A percentile compares a stretch with the other conserved stretches of the same genome.
Evolutionary conservation across 2,888 invertebrate genomes (phyloP).

Genomic region (Glyphotaelius pellucidus): DNA sequence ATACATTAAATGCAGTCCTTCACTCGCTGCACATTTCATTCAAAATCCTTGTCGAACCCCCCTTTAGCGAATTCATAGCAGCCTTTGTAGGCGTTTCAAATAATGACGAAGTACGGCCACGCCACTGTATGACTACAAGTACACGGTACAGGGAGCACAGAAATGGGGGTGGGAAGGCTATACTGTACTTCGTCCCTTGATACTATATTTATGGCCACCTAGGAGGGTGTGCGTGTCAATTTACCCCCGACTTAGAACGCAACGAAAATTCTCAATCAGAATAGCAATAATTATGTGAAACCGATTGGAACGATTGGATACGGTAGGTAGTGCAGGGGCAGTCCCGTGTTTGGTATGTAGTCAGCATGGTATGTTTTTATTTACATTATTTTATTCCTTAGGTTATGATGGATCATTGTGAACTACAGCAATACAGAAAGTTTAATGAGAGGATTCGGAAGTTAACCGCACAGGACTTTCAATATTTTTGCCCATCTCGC

Average conservation of each 20-base stretch:
- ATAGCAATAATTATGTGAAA: constrained; percentile 66
- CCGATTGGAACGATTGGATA: constrained; percentile 64
- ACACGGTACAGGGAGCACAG: constrained; percentile 16
- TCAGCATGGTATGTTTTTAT: not conserved
- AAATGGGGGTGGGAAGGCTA: not conserved
- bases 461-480: no score
- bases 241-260: constrained; percentile 53
- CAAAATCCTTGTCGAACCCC: constrained; percentile 10
- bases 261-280: constrained; percentile 66
- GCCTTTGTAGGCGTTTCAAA: constrained; percentile 64
- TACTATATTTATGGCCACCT: constrained; percentile 64
- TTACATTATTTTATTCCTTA: not conserved
- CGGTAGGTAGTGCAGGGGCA: constrained; percentile 2
- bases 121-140: constrained; percentile 4
- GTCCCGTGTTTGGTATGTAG: not conserved
- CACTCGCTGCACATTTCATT: constrained; percentile 27
- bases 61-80: constrained; percentile 63
- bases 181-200: constrained; percentile 49
- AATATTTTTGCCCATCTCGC: no score
- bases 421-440: no score
- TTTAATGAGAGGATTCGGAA: no score
- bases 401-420: no score
- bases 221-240: constrained; percentile 59
- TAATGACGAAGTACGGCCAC: constrained; percentile 62
- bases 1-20: constrained; percentile 26